Evolutionary conservation across 2,888 invertebrate genomes (phyloP), one percentile per base, ranked within the genome.

Genomic region (Anagyrus pseudococci): DNA sequence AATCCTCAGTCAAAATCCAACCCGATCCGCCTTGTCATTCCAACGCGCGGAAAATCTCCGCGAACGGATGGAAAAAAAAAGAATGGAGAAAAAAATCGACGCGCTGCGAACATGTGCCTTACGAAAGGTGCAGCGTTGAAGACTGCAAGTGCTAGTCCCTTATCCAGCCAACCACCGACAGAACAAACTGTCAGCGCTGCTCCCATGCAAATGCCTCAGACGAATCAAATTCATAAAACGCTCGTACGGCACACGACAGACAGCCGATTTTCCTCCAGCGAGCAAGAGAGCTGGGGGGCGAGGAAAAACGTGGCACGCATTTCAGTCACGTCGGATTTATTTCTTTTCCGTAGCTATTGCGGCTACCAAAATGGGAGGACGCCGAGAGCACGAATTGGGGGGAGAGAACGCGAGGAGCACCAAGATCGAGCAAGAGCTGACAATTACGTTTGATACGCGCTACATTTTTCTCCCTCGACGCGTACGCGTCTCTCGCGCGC

Each of bases 271-370:
- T 15, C n/a, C 37, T 13, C 23, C 26, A 20, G 19, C 13, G 29
- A 25, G 25, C 26, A 10, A 17, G 37, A 41, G 50, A 41, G 41
- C 17, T 10, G 33, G 20, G 37, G 17, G 17, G 26, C 33, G 15
- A n/a, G 26, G 17, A 58, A 22, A 29, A 19, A 25, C 33, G 25
- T 25, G 23, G 47, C 26, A 33, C 58, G 63, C 44, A 63, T 63
- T 63, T 63, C 63, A 63, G 63, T 63, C 63, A 63, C 63, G 61
- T 53, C 29, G 8, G 19, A 49, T 48, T 58, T 53, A 64, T 55
- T 62, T 59, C 58, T 58, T 58, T 20, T 29, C 6, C 10, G 10
- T 29, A 10, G 10, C 29, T 29, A 10, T n/a, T n/a, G n/a, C n/a
- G n/a, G n/a, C n/a, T n/a, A n/a, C n/a, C n/a, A n/a, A n/a, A n/a